These are phyloP conservation scores for Coptotermes formosanus DNA, from an alignment of 1,140 invertebrate species.

Conservation along the genomic window DNA sequence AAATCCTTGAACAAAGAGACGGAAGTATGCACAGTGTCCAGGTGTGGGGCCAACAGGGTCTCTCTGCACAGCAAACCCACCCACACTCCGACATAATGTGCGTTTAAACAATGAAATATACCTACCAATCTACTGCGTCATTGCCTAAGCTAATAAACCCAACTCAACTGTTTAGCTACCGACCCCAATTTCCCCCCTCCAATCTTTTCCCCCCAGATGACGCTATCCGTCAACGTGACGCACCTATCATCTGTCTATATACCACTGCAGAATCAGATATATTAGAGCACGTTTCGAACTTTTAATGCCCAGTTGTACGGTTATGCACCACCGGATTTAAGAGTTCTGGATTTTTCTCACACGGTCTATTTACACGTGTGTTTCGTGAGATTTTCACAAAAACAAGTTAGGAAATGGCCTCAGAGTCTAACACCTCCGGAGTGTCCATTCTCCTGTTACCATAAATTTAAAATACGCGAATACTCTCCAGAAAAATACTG, in stretches of 20 bases:
- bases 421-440: too few species aligned
- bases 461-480: too few species aligned
- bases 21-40: not conserved
- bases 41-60: not conserved
- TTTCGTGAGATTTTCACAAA: too few species aligned
- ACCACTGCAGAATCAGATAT: not conserved
- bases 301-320: too few species aligned
- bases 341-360: too few species aligned
- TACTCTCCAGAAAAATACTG: too few species aligned
- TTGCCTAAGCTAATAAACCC: not conserved
- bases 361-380: too few species aligned
- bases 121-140: not conserved
- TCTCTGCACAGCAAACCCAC: not conserved
- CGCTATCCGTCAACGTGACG: not conserved
- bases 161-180: not conserved
- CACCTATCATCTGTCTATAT: not conserved
- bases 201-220: not conserved
- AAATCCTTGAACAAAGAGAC: not conserved
- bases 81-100: not conserved
- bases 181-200: not conserved
- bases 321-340: too few species aligned
- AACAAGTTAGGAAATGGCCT: too few species aligned
- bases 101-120: not conserved
- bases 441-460: too few species aligned
- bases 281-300: too few species aligned